Percentiles rank a stretch among this genome's conserved stretches.
Conservation (phyloP, 1,140 invertebrate genomes). For the Solenopsis fugax region DNA sequence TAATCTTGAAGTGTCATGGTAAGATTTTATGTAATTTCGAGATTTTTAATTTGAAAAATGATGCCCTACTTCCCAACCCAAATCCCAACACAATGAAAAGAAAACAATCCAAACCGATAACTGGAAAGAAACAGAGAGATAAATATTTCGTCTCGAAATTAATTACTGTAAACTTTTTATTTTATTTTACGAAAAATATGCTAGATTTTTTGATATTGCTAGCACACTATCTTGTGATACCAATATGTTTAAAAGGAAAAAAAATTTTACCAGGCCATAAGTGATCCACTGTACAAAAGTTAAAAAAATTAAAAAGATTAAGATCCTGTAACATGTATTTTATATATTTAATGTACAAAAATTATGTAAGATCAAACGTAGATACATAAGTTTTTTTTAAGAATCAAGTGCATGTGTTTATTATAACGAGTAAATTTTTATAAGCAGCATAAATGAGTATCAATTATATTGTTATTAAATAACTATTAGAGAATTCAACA, state of each 20-base stretch:
- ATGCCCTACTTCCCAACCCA: not conserved
- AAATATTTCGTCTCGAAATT: not conserved
- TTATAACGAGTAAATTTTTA: not conserved
- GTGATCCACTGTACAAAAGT: too few relatives aligned
- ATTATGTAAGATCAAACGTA: not conserved
- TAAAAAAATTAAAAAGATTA: too few relatives aligned
- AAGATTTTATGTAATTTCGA: not conserved
- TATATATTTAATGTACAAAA: not conserved
- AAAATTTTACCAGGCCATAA: not conserved
- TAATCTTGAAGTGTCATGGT: not conserved
- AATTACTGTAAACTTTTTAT: constrained; percentile 1
- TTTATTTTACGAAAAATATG: not conserved
- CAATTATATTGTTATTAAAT: not conserved
- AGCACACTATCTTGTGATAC: not conserved
- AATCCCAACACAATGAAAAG: not conserved
- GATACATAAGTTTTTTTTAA: not conserved
- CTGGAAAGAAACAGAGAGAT: not conserved
- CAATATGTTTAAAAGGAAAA: not conserved
- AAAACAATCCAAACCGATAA: not conserved
- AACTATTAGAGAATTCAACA: not conserved
- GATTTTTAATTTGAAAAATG: not conserved
- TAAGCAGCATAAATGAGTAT: not conserved
- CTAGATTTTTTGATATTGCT: not conserved
- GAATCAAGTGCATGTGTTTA: not conserved
- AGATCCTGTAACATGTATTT: not conserved